Base-by-base conservation (phyloP, 2,888 invertebrate genomes). In the Parochlus steinenii region DNA sequence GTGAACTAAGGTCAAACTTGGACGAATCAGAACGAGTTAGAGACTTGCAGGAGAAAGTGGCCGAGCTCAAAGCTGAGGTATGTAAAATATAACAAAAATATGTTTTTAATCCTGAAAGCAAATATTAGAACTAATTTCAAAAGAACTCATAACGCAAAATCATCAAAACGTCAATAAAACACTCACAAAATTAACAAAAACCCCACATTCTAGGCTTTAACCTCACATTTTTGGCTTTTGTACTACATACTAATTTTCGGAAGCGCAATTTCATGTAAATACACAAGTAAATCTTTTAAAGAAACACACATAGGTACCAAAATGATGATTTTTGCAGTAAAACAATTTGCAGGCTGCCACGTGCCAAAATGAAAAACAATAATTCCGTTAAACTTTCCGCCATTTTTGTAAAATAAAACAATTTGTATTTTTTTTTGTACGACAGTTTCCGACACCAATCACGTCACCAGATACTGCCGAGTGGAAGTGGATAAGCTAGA, bases 61-160 rank as follows among this genome's bases (percentile, higher is more conserved):
- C 82, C 23, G 89, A 90, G 56, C 67, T 92, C 20, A 86, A 86
- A 62, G 85, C 90, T 35, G 92, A 93, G 80, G 92, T 92, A 64
- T 64, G 63, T 54, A 23, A 30, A 14, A 14, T 6, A 22, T 14
- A 18, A 7, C 31, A n/a, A 22, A 14, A n/a, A 18, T 4, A 18
- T n/a, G n/a, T n/a, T n/a, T n/a, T n/a, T n/a, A n/a, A n/a, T n/a
- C n/a, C n/a, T n/a, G n/a, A n/a, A n/a, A n/a, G n/a, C n/a, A n/a
- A n/a, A n/a, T n/a, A n/a, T n/a, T n/a, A n/a, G n/a, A n/a, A n/a
- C n/a, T n/a, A n/a, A n/a, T n/a, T n/a, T n/a, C n/a, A n/a, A n/a
- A n/a, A n/a, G n/a, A n/a, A n/a, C n/a, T n/a, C n/a, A n/a, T n/a
- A n/a, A n/a, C n/a, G n/a, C n/a, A n/a, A n/a, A n/a, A n/a, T n/a